Conservation (phyloP, 2,888 invertebrate species). For the Hemistola chrysoprasaria region DNA sequence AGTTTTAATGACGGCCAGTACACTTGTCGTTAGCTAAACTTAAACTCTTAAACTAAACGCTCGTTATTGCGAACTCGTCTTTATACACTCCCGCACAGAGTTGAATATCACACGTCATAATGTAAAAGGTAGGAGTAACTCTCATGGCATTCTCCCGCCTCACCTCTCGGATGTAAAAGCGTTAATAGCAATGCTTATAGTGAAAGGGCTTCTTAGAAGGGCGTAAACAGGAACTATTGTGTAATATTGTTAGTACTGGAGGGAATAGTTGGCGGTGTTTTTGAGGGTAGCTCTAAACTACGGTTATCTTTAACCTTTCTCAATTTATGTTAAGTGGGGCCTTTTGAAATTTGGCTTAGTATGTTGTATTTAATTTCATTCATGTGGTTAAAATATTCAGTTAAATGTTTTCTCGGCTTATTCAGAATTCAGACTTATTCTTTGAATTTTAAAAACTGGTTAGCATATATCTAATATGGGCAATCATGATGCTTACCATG, state of each 20-base stretch:
- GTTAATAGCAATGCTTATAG: constrained; percentile 26
- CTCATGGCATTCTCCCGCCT: constrained; percentile 23
- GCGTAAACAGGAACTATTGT: constrained; percentile 21
- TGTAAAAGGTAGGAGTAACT: constrained; percentile 31
- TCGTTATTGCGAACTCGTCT: constrained; percentile 23
- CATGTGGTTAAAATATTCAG: no score
- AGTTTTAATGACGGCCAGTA: constrained; percentile 52
- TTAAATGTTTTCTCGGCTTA: no score
- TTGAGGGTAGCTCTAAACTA: no score
- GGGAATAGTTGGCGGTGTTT: no score
- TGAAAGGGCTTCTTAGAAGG: constrained; percentile 28
- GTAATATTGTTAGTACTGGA: constrained; percentile 22
- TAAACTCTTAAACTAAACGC: constrained; percentile 22
- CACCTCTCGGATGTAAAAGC: constrained; percentile 32
- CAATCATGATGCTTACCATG: no score
- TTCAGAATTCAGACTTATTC: no score
- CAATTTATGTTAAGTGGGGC: neutral
- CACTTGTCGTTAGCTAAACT: constrained; percentile 35
- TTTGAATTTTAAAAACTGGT: no score
- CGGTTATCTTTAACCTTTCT: no score
- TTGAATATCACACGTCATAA: constrained; percentile 26
- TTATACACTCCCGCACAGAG: constrained; percentile 24
- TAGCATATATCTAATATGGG: no score
- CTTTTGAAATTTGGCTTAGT: neutral
- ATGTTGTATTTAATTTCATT: no score